A percentile compares a stretch with the other conserved stretches of the same genome.
phyloP scores from a whole-genome alignment of 2,113 vertebrate genomes.

The Aptenodytes patagonicus region DNA sequence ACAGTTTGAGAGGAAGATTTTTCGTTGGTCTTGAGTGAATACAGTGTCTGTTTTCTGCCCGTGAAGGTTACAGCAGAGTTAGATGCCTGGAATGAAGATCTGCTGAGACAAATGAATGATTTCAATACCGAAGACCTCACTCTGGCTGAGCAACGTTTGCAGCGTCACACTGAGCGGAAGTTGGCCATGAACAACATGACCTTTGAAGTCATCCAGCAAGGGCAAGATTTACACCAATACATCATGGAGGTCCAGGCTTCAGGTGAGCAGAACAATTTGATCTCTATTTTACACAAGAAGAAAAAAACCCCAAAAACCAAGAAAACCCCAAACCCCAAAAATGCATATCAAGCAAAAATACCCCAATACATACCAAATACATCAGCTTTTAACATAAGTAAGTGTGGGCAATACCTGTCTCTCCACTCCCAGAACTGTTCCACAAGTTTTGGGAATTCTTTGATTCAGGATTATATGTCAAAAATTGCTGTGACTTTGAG shows the following conservation, averaged over 20 bases:
- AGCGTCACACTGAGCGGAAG: conserved; percentile 91
- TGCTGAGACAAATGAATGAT: conserved; percentile 92
- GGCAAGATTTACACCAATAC: conserved; percentile 96
- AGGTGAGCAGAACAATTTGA: conserved; percentile 72
- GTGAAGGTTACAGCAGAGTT: conserved; percentile 91
- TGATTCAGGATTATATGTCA: background rate
- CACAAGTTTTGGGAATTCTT: background rate
- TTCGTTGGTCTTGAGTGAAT: background rate
- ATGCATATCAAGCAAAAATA: background rate
- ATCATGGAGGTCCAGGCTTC: conserved; percentile 99
- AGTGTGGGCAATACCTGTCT: background rate
- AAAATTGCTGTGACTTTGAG: background rate
- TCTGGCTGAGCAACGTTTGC: conserved; percentile 91
- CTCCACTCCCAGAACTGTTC: background rate
- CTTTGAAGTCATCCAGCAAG: conserved; percentile 97
- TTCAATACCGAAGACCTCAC: conserved; percentile 90
- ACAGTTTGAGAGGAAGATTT: background rate
- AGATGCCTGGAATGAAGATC: conserved; percentile 96
- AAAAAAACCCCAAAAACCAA: background rate
- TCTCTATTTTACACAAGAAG: background rate
- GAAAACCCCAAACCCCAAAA: accelerated
- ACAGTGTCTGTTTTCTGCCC: background rate
- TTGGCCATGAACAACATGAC: conserved; percentile 98
- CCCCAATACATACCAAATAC: background rate
- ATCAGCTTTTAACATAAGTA: background rate